phyloP scores from a whole-genome alignment of 2,113 vertebrate genomes.

The Lanius ludovicianus region DNA sequence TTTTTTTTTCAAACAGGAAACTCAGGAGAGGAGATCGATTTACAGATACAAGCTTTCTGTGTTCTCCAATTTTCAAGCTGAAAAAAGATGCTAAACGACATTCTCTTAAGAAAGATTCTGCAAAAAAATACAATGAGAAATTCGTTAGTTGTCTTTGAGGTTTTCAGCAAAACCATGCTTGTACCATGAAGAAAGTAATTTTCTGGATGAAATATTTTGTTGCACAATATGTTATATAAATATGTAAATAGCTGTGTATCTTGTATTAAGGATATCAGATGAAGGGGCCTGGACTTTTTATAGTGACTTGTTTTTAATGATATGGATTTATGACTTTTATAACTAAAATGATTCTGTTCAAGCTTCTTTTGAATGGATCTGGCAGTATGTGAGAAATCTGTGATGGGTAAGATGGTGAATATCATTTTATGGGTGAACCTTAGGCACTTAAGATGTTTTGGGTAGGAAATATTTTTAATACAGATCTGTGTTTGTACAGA shows the following conservation, averaged over 20 bases:
- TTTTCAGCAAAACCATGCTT: neutral
- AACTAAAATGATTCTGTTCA: neutral
- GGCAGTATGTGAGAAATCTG: neutral
- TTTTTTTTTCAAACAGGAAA: slow-evolving; percentile 76
- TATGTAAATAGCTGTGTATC: neutral
- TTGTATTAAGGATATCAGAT: neutral
- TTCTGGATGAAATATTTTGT: neutral
- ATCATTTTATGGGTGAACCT: neutral
- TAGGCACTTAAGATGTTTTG: neutral
- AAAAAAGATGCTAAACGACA: slow-evolving; percentile 24
- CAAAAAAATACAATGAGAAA: slow-evolving; percentile 78
- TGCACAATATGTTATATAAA: neutral
- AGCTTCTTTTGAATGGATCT: neutral
- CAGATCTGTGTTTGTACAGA: neutral
- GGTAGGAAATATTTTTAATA: neutral
- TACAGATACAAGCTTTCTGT: slow-evolving; percentile 88
- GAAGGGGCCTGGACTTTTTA: neutral
- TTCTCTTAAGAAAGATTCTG: slow-evolving; percentile 55
- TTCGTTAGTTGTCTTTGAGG: slow-evolving; percentile 74
- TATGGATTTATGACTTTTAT: neutral
- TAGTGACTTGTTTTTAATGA: neutral
- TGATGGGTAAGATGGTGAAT: neutral
- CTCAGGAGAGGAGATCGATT: slow-evolving; percentile 92
- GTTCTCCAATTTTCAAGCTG: slow-evolving; percentile 88
- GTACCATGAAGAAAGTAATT: neutral